A percentile compares a stretch with the other conserved stretches of the same genome.
Conservation (phyloP, 2,888 invertebrate genomes). For the Thymelicus sylvestris region DNA sequence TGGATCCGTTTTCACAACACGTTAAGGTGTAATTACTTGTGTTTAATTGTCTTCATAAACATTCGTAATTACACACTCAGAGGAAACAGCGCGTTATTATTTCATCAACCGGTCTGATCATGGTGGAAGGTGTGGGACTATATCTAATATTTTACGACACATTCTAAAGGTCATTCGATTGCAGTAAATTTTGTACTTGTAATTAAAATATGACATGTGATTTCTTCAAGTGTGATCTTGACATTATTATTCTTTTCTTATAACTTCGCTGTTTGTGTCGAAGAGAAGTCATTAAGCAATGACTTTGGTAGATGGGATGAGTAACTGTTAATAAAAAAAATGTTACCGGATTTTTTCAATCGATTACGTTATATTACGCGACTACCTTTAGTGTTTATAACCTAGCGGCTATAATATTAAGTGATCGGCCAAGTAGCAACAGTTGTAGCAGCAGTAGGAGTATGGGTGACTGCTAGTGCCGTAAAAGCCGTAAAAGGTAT, state of each 20-base stretch:
- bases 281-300: neutral
- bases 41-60: conserved; percentile 65
- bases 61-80: conserved; percentile 57
- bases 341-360: no score
- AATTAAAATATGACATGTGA: conserved; percentile 8
- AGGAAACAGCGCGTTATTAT: conserved; percentile 59
- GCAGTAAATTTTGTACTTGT: conserved; percentile 1
- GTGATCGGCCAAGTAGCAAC: no score
- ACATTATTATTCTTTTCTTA: conserved; percentile 5
- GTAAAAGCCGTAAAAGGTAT: no score
- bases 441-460: no score
- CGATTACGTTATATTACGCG: no score
- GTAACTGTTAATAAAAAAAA: no score
- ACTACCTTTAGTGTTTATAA: no score
- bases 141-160: neutral
- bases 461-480: no score
- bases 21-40: conserved; percentile 8
- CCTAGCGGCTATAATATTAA: no score
- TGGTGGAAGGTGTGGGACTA: conserved; percentile 4
- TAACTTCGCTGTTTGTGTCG: neutral
- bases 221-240: neutral
- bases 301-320: neutral
- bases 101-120: conserved; percentile 49
- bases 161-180: neutral
- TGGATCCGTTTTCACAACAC: conserved; percentile 24